phyloP scores from a whole-genome alignment of 2,113 vertebrate species.

The Stictonetta naevosa region DNA sequence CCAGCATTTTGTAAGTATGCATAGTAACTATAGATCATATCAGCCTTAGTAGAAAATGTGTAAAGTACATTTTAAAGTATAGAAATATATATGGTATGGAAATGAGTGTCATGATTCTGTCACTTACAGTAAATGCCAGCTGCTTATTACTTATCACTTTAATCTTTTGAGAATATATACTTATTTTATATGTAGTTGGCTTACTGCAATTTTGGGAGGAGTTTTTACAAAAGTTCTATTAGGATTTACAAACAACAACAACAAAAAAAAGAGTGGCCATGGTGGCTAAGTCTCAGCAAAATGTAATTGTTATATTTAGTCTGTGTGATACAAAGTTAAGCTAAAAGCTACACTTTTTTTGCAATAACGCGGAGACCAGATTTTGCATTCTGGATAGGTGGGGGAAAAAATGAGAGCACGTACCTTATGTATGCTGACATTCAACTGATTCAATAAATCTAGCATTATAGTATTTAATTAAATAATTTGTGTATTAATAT shows the following conservation, averaged over 20 bases:
- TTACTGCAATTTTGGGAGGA: constrained; percentile 1
- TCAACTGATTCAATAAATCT: not conserved
- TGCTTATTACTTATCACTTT: constrained; percentile 17
- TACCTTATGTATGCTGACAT: not conserved
- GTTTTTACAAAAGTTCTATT: not conserved
- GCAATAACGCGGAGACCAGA: not conserved
- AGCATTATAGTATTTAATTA: not conserved
- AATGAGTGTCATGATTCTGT: constrained; percentile 47
- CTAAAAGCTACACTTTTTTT: not conserved
- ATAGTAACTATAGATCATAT: not conserved
- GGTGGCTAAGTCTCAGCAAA: not conserved
- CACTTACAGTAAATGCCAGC: constrained; percentile 50
- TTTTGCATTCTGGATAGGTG: not conserved
- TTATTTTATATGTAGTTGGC: not conserved
- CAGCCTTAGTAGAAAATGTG: not conserved
- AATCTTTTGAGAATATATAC: not conserved
- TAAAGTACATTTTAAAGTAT: constrained; percentile 26
- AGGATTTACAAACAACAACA: not conserved
- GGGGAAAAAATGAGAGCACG: not conserved
- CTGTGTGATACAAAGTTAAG: not conserved
- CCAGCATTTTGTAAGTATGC: not conserved
- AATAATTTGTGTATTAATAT: not conserved
- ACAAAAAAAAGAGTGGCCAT: not conserved
- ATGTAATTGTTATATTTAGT: not conserved
- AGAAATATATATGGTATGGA: not conserved